Percentiles rank a stretch among this genome's conserved stretches.
Conservation (phyloP, 1,140 invertebrate genomes). For the Oryzaephilus surinamensis region DNA sequence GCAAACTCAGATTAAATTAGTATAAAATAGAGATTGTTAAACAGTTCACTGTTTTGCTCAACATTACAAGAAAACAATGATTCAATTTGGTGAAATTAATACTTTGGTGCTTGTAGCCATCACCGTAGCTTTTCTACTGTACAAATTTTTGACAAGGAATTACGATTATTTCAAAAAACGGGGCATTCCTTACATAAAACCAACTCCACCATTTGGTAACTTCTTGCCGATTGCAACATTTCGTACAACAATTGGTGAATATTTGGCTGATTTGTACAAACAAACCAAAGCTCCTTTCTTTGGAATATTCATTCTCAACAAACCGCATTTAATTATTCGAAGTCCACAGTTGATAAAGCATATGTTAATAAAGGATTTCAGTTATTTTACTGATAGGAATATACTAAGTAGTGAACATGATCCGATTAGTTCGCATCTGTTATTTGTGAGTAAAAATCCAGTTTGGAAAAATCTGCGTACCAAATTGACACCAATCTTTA, state of each 20-base stretch:
- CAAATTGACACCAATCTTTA: constrained; percentile 43
- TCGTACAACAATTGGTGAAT: constrained; percentile 16
- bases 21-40: too few species aligned
- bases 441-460: constrained; percentile 30
- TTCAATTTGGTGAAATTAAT: too few species aligned
- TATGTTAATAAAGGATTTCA: constrained; percentile 44
- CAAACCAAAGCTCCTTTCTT: constrained; percentile 20
- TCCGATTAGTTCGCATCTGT: constrained; percentile 2
- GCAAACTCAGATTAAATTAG: too few species aligned
- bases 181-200: constrained; percentile 32
- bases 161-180: constrained; percentile 37
- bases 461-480: constrained; percentile 40
- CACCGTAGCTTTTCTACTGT: too few species aligned
- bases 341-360: constrained; percentile 45
- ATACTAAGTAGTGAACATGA: constrained; percentile 2
- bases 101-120: too few species aligned
- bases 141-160: constrained; percentile 5
- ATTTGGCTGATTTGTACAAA: constrained; percentile 26
- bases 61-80: too few species aligned
- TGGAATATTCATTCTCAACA: constrained; percentile 33
- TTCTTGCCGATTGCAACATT: constrained; percentile 19
- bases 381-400: constrained; percentile 41
- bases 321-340: constrained; percentile 31
- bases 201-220: constrained; percentile 33
- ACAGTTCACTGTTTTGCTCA: too few species aligned